Evolutionary conservation across 1,140 invertebrate genomes (phyloP).

Genomic region (Conopomorpha cramerella): DNA sequence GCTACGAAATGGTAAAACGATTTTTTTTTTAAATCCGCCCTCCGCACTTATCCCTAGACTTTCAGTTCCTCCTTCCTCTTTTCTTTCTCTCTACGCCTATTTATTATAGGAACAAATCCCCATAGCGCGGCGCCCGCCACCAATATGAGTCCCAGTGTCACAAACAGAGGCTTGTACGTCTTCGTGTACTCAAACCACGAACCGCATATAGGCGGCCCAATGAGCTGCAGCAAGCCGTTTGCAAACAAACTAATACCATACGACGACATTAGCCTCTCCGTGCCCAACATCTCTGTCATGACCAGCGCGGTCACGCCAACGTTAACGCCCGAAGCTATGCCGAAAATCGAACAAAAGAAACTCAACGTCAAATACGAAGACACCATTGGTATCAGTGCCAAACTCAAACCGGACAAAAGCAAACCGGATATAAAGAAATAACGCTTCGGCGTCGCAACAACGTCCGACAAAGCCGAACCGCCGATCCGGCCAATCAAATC

Average conservation of each 20-base stretch:
- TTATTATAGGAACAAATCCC: conserved; percentile 74
- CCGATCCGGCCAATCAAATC: conserved; percentile 82
- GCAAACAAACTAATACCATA: conserved; percentile 85
- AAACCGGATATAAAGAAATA: conserved; percentile 82
- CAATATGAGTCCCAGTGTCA: conserved; percentile 72
- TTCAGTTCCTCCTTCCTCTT: conserved; percentile 14
- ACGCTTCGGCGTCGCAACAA: conserved; percentile 72
- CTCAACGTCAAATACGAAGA: conserved; percentile 63
- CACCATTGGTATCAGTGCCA: conserved; percentile 71
- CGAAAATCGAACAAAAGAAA: conserved; percentile 75
- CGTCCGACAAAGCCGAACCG: conserved; percentile 79
- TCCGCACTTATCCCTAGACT: too few relatives aligned
- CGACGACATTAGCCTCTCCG: conserved; percentile 79
- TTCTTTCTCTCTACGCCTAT: conserved; percentile 40
- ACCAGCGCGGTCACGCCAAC: conserved; percentile 83
- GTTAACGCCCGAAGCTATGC: conserved; percentile 82
- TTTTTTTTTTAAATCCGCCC: too few relatives aligned
- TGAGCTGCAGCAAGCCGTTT: conserved; percentile 78
- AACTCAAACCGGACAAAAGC: conserved; percentile 73
- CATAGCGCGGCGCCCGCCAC: conserved; percentile 74
- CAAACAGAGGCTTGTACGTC: conserved; percentile 72
- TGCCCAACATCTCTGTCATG: conserved; percentile 83
- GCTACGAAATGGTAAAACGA: too few relatives aligned
- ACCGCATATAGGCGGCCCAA: conserved; percentile 80
- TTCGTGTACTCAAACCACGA: conserved; percentile 66